phyloP scores from a whole-genome alignment of 2,113 vertebrate species.

The Blennius ocellaris region DNA sequence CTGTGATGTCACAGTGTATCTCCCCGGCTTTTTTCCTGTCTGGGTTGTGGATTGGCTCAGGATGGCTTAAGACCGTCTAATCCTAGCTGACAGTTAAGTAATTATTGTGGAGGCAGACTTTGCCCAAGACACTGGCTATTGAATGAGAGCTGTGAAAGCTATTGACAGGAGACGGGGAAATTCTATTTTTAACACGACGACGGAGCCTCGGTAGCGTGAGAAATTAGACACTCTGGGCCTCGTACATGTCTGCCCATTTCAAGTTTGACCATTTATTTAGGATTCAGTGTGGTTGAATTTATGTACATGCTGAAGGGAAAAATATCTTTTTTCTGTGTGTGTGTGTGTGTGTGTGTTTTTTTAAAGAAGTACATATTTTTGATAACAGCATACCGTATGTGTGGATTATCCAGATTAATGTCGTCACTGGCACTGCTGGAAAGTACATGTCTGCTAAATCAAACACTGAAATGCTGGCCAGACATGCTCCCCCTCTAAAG shows the following conservation, averaged over 20 bases:
- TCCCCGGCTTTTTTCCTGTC: constrained; percentile 33
- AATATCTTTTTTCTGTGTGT: too few relatives aligned
- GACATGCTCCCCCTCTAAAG: too few relatives aligned
- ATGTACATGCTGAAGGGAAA: not conserved
- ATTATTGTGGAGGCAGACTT: constrained; percentile 73
- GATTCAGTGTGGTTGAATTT: not conserved
- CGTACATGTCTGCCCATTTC: constrained; percentile 1
- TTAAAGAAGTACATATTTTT: too few relatives aligned
- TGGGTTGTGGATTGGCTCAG: constrained; percentile 61
- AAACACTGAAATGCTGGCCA: too few relatives aligned
- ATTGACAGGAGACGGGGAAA: constrained; percentile 57
- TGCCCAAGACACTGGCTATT: constrained; percentile 68
- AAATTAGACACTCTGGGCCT: constrained; percentile 50
- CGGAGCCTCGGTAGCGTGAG: constrained; percentile 56
- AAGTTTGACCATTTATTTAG: constrained; percentile 13
- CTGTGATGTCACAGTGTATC: constrained; percentile 63
- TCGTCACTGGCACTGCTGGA: too few relatives aligned
- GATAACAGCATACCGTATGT: too few relatives aligned
- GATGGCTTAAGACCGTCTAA: constrained; percentile 70
- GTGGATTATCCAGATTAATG: too few relatives aligned
- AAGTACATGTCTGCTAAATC: too few relatives aligned
- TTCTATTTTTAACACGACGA: constrained; percentile 61
- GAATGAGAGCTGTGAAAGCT: constrained; percentile 55
- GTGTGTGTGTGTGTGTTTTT: too few relatives aligned
- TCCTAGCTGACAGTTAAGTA: constrained; percentile 80